Evolutionary conservation across 1,140 invertebrate genomes (phyloP), one percentile per base, ranked within the genome.

Genomic region (Dolichoris vasculosae): DNA sequence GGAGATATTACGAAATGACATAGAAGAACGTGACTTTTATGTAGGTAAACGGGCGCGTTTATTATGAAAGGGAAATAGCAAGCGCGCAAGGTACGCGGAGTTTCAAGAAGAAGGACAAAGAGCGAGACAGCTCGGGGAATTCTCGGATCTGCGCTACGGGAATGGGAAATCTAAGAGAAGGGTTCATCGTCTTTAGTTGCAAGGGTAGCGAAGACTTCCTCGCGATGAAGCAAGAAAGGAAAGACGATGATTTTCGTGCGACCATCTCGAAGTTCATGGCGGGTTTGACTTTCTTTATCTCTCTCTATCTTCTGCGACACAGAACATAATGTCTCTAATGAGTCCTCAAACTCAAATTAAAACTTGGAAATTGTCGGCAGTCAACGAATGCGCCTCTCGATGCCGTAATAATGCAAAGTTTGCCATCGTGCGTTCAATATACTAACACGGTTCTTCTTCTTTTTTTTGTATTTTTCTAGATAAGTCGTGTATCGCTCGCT

Each of bases 271-370:
- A 15, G 63, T 69, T 32, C 77, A 79, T 88, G 76, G 86, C 80
- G 86, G 84, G 85, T 43, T 23, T 26, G 38, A 23, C 4, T 69
- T 15, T 63, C 69, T 23, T 40, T 40, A 20, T 73, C 40, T n/a
- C 32, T 26, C 35, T 43, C 35, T 43, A 20, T 43, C n/a, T 51
- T 76, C n/a, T 9, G 30, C 30, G 23, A 38, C 43, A 51, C 7
- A 51, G 43, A 88, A 89, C 89, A 89, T 91, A 91, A 91, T 92
- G 91, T 91, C 88, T 79, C 88, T 91, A 92, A 92, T 92, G 90
- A 92, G 91, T 92, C 89, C 90, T 91, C 89, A 89, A 92, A 92
- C 90, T 92, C 91, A 91, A 91, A 92, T 92, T 92, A 92, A 92
- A 92, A 92, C 88, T 92, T 92, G 78, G 76, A 90, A 90, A 91